Percentiles rank a stretch among this genome's conserved stretches.
These are phyloP conservation scores for Ametastegia equiseti DNA, from an alignment of 2,888 invertebrate species.

Conservation along the genomic window DNA sequence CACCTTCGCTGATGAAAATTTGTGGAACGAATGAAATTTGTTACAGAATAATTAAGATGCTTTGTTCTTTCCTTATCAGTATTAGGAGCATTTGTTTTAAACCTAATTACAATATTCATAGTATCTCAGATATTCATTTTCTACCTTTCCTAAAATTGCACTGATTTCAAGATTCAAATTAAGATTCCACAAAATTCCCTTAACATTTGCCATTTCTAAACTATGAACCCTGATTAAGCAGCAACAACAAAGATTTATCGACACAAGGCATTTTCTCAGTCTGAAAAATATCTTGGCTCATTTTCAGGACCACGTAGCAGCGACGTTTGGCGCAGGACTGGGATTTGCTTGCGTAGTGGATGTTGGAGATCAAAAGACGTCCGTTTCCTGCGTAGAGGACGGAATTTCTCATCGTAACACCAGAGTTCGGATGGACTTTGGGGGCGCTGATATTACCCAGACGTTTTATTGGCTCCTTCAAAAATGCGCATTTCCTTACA, in stretches of 20 bases:
- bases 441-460: slow-evolving; percentile 94
- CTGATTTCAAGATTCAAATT: too few relatives aligned
- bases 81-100: too few relatives aligned
- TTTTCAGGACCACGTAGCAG: slow-evolving; percentile 88
- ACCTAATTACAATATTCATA: too few relatives aligned
- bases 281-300: slow-evolving; percentile 21
- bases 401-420: slow-evolving; percentile 95
- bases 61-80: too few relatives aligned
- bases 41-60: too few relatives aligned
- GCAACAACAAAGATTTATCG: neutral
- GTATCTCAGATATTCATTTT: too few relatives aligned
- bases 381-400: slow-evolving; percentile 97
- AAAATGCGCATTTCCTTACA: slow-evolving; percentile 94
- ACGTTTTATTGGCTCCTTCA: slow-evolving; percentile 92
- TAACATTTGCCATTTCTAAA: too few relatives aligned
- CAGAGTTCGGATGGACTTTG: slow-evolving; percentile 90
- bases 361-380: slow-evolving; percentile 96
- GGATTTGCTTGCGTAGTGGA: slow-evolving; percentile 96
- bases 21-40: too few relatives aligned
- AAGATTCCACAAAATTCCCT: too few relatives aligned
- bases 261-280: neutral
- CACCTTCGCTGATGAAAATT: too few relatives aligned
- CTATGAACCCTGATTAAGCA: neutral
- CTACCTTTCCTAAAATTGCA: too few relatives aligned
- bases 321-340: slow-evolving; percentile 90